These are phyloP conservation scores for Campodea augens DNA, from an alignment of 1,140 invertebrate genomes.

Conservation along the genomic window DNA sequence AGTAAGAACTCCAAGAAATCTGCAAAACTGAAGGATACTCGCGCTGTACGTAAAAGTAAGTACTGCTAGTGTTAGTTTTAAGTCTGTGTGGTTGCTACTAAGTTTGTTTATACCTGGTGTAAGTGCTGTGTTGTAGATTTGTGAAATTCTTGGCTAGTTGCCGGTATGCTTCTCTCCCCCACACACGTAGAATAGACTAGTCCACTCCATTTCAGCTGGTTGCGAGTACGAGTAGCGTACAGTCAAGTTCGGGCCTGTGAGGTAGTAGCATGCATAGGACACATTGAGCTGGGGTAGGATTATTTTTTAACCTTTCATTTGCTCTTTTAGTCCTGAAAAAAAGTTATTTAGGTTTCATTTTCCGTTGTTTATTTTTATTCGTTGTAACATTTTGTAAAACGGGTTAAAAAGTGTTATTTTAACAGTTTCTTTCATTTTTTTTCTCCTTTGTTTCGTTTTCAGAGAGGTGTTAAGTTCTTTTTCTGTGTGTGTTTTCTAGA, in stretches of 20 bases:
- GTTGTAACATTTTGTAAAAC: conserved; percentile 2
- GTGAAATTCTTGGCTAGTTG: conserved; percentile 4
- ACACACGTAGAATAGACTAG: conserved; percentile 26
- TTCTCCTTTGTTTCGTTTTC: not conserved
- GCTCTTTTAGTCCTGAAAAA: no score
- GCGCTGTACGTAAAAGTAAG: conserved; percentile 18
- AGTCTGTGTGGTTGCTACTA: not conserved
- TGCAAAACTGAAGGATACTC: conserved; percentile 4
- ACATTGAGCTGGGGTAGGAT: conserved; percentile 21
- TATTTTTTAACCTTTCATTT: no score
- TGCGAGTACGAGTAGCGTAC: conserved; percentile 11
- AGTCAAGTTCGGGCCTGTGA: conserved; percentile 22
- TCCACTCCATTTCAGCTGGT: conserved; percentile 32
- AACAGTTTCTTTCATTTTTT: not conserved
- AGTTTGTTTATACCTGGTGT: not conserved
- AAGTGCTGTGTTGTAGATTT: conserved; percentile 4
- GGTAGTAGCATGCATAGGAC: conserved; percentile 30
- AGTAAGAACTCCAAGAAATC: conserved; percentile 2
- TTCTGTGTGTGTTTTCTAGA: not conserved
- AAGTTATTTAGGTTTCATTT: no score
- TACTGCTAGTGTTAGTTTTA: conserved; percentile 10
- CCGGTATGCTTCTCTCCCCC: conserved; percentile 19
- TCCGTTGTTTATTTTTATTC: conserved; percentile 5
- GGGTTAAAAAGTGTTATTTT: not conserved
- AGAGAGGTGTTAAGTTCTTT: not conserved